Conservation (phyloP, 1,140 invertebrate genomes). For the Piezodorus guildinii region DNA sequence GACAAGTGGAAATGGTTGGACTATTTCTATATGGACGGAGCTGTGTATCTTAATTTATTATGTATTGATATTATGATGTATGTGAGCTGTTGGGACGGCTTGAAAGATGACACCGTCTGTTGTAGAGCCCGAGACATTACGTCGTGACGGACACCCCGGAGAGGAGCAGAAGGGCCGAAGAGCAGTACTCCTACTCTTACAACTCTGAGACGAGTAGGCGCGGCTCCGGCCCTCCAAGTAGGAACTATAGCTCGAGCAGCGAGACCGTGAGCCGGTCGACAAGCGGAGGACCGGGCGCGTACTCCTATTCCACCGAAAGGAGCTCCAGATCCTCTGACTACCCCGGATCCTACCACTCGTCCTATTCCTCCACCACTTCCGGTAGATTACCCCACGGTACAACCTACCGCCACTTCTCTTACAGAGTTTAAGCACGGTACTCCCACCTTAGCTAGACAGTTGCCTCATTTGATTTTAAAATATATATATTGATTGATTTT, state of each 20-base stretch:
- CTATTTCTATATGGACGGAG: no score
- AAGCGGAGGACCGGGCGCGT: conserved; percentile 47
- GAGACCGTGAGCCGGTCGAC: conserved; percentile 50
- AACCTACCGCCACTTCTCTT: conserved; percentile 69
- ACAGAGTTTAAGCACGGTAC: conserved; percentile 52
- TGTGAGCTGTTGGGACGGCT: no score
- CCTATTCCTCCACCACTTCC: conserved; percentile 60
- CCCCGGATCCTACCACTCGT: conserved; percentile 60
- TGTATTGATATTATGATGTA: no score
- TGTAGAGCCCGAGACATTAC: conserved; percentile 70
- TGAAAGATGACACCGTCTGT: conserved; percentile 16
- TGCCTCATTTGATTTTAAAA: no score
- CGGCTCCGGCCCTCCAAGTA: conserved; percentile 43
- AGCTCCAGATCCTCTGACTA: conserved; percentile 50
- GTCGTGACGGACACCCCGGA: conserved; percentile 64
- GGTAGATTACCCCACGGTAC: conserved; percentile 69
- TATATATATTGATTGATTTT: no score
- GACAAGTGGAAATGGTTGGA: no score
- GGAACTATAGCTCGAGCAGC: conserved; percentile 50
- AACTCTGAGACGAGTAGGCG: conserved; percentile 40
- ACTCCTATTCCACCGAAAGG: conserved; percentile 58
- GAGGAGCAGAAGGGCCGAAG: conserved; percentile 51
- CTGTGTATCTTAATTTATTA: no score
- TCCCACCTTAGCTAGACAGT: background rate
- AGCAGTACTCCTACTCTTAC: conserved; percentile 75